These are phyloP conservation scores for Brachypteracias leptosomus DNA, from an alignment of 2,113 vertebrate genomes.

Conservation along the genomic window DNA sequence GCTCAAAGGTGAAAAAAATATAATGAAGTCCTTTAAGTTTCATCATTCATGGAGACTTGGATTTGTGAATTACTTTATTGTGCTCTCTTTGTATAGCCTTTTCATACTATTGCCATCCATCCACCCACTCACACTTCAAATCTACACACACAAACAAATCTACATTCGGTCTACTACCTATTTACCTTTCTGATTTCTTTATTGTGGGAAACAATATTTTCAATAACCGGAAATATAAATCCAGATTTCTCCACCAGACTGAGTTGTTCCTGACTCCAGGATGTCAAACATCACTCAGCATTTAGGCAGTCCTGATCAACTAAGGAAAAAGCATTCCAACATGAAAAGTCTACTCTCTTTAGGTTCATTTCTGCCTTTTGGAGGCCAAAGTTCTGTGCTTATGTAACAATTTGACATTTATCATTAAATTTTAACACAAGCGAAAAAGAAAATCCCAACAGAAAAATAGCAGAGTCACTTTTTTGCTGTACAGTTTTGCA, in stretches of 20 bases:
- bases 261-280: background rate
- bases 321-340: background rate
- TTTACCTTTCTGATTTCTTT: background rate
- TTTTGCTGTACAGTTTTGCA: background rate
- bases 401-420: background rate
- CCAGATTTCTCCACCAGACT: background rate
- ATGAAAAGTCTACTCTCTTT: background rate
- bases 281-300: background rate
- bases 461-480: background rate
- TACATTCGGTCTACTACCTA: background rate
- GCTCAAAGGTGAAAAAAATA: background rate
- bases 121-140: background rate
- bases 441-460: background rate
- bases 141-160: accelerated
- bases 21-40: background rate
- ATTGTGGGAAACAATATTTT: background rate
- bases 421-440: background rate
- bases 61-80: background rate
- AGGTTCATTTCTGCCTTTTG: background rate
- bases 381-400: background rate
- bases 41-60: background rate
- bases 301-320: background rate
- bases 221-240: background rate
- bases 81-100: background rate
- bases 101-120: background rate